phyloP scores from a whole-genome alignment of 2,113 vertebrate genomes.

The Perccottus glenii region DNA sequence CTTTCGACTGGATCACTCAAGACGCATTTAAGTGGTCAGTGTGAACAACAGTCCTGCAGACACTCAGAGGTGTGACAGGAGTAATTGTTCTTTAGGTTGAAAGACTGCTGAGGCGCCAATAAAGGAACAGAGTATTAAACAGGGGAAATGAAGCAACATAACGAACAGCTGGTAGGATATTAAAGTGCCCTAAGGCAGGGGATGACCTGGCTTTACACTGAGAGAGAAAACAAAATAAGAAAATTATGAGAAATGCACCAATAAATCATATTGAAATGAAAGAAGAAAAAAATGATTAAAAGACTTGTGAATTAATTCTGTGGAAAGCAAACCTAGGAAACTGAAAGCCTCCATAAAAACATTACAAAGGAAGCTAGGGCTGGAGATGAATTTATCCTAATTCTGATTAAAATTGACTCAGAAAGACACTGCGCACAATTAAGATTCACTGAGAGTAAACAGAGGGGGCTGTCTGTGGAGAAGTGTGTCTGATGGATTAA shows the following conservation, averaged over 20 bases:
- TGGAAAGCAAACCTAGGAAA: slow-evolving; percentile 44
- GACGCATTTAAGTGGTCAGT: slow-evolving; percentile 18
- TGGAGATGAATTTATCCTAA: slow-evolving; percentile 42
- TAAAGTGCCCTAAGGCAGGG: slow-evolving; percentile 25
- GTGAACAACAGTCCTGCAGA: slow-evolving; percentile 5
- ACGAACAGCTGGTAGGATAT: slow-evolving; percentile 50
- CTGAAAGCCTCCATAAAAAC: slow-evolving; percentile 15
- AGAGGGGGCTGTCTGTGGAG: slow-evolving; percentile 42
- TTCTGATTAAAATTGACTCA: slow-evolving; percentile 54
- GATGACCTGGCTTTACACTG: slow-evolving; percentile 15
- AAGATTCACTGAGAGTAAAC: slow-evolving; percentile 61
- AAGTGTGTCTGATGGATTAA: slow-evolving; percentile 61
- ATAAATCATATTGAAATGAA: background rate
- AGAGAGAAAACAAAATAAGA: slow-evolving; percentile 4
- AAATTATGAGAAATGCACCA: background rate
- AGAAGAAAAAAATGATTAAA: background rate
- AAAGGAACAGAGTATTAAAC: slow-evolving; percentile 8
- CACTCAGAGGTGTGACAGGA: slow-evolving; percentile 45
- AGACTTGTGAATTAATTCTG: background rate
- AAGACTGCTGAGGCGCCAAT: slow-evolving; percentile 37
- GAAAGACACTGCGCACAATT: slow-evolving; percentile 50
- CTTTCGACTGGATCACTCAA: slow-evolving; percentile 17
- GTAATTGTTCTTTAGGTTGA: slow-evolving; percentile 38
- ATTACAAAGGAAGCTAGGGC: background rate
- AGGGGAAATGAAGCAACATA: slow-evolving; percentile 40